Conservation (phyloP, 2,797 vertebrate genomes). For the Peromyscus attwateri region DNA sequence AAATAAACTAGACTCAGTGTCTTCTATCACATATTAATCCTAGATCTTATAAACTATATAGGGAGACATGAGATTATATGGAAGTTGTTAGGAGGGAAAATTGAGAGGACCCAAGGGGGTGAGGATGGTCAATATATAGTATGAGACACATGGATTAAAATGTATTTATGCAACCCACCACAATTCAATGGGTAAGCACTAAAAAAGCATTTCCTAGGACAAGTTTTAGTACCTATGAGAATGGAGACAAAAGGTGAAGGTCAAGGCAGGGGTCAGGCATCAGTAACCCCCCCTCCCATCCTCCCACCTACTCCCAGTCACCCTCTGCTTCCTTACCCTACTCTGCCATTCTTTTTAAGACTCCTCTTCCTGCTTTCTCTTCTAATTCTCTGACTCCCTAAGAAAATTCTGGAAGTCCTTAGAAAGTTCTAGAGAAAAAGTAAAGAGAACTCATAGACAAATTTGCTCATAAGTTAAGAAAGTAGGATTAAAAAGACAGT, state of each 20-base stretch:
- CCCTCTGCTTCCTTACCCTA: background rate
- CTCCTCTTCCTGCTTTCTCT: background rate
- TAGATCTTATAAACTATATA: background rate
- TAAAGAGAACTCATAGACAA: background rate
- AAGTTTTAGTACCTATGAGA: background rate
- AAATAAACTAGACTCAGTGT: background rate
- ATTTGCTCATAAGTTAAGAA: background rate
- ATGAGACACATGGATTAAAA: background rate
- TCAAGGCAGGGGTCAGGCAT: background rate
- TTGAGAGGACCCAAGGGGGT: background rate
- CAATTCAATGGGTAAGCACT: background rate
- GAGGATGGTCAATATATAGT: background rate
- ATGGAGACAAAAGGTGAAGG: background rate
- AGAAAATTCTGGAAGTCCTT: background rate
- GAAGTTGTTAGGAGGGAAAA: background rate
- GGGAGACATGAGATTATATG: background rate
- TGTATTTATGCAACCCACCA: background rate
- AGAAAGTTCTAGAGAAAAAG: slow-evolving; percentile 40
- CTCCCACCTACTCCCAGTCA: background rate
- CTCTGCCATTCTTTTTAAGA: background rate
- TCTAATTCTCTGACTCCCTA: background rate
- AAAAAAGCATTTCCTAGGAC: background rate
- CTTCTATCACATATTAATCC: background rate
- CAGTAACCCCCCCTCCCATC: accelerated
- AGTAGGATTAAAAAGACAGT: slow-evolving; percentile 19